Evolutionary conservation across 2,113 vertebrate species (phyloP), one percentile per base, ranked within the genome.

Genomic region (Eulemur macaco): DNA sequence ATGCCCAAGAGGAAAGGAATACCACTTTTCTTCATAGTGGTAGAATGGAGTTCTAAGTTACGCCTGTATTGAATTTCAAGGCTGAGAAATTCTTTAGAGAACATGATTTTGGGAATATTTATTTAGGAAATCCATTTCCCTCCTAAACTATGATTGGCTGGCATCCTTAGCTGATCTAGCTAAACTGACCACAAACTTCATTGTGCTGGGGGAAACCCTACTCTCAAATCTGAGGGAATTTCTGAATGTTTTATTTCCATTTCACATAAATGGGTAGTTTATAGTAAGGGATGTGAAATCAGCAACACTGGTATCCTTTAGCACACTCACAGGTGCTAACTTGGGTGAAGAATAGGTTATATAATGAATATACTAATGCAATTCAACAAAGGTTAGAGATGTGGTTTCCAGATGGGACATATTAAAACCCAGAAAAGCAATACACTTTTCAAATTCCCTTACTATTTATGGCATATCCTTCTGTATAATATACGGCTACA

Each of bases 241-340:
- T 97, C 97, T 97, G 45, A 81, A 54, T 86, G 50, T 37, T 96
- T 74, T 94, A 76, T 68, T 93, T 91, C 56, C 68, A 91, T 97
- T 98, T 98, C 98, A 97, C 69, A 95, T 97, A 97, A 98, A 95
- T 73, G 95, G 80, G 76, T 74, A 3, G 52, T 81, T 98, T 97
- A 89, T 77, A 82, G 54, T 89, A 98, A 98, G 80, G 7, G 80
- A 90, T 91, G 76, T 81, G 89, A 97, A 97, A 96, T 63, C 18
- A 69, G 15, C 31, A 78, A 42, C 63, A 52, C 6, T 42, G 11
- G 29, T 18, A 76, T 37, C 39, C n/a, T 86, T 85, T 58, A 83
- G 71, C n/a, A 91, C 7, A 95, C 6, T 52, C 45, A 86, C 8
- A 92, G 25, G 4, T 50, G 39, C 52, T 94, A 31, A 94, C 82